Percentiles rank a stretch among this genome's conserved stretches.
These are phyloP conservation scores for Helicoverpa armigera DNA, from an alignment of 1,140 invertebrate species.

Conservation along the genomic window DNA sequence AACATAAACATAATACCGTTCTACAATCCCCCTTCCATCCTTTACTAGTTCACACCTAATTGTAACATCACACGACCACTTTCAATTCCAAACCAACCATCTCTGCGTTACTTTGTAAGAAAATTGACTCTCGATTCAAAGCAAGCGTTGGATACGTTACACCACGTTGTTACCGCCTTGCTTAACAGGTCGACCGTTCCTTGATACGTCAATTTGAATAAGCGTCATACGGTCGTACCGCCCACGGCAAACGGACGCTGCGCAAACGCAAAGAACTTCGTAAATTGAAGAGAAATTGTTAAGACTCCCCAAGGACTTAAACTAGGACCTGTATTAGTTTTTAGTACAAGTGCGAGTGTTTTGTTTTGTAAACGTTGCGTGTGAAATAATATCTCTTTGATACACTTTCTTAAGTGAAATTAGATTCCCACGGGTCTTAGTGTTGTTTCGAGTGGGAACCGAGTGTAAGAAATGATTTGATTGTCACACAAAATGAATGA, in stretches of 20 bases:
- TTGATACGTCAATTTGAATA: constrained; percentile 67
- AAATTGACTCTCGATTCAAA: constrained; percentile 31
- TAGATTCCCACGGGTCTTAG: constrained; percentile 55
- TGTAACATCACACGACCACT: constrained; percentile 37
- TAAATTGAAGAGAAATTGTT: constrained; percentile 65
- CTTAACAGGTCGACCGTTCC: constrained; percentile 55
- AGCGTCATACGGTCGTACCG: constrained; percentile 79
- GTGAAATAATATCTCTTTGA: constrained; percentile 43
- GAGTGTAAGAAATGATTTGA: constrained; percentile 56
- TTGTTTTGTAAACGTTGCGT: constrained; percentile 10
- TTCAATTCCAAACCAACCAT: constrained; percentile 52
- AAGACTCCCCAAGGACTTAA: constrained; percentile 62
- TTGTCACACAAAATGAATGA: constrained; percentile 69
- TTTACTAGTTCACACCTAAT: constrained; percentile 59
- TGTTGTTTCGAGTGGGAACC: constrained; percentile 44
- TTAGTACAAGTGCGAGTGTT: constrained; percentile 40
- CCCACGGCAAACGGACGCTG: constrained; percentile 77
- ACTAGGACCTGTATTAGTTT: constrained; percentile 57
- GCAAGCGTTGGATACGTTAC: constrained; percentile 67
- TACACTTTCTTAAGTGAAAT: constrained; percentile 60
- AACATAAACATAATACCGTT: constrained; percentile 68
- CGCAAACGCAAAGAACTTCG: constrained; percentile 61
- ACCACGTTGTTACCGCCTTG: constrained; percentile 49
- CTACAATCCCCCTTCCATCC: constrained; percentile 65
- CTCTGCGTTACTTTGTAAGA: constrained; percentile 38